Percentiles rank a stretch among this genome's conserved stretches.
Conservation (phyloP, 2,888 invertebrate species). For the Prosapia bicincta region DNA sequence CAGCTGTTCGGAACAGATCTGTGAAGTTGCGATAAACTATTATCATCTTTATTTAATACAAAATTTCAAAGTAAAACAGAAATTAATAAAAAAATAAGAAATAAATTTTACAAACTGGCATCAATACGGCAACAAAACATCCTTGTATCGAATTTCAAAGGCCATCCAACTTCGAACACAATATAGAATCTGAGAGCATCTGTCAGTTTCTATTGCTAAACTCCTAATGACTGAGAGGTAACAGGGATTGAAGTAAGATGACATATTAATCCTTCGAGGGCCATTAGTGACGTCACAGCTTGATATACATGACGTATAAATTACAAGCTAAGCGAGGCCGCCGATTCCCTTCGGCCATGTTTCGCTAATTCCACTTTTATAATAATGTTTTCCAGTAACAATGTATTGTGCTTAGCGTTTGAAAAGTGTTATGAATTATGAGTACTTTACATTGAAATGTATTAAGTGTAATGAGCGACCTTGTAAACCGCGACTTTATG, state of each 20-base stretch:
- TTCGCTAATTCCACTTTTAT: neutral
- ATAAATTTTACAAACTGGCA: no score
- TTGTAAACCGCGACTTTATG: no score
- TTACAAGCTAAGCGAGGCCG: slow-evolving; percentile 2
- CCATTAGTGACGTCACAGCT: neutral
- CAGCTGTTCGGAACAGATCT: no score
- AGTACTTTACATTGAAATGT: no score
- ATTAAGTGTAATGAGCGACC: no score
- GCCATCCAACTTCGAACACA: neutral
- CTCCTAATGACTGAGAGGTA: neutral
- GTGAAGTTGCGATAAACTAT: no score
- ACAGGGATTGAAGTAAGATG: neutral
- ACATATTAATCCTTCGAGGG: neutral
- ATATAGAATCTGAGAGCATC: neutral
- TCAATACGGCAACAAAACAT: no score
- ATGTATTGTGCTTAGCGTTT: neutral
- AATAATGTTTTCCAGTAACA: neutral
- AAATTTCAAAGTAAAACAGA: no score
- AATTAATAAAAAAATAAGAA: no score
- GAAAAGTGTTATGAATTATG: neutral
- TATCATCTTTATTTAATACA: no score
- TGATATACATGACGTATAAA: neutral
- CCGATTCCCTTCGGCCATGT: neutral
- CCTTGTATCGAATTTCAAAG: neutral
- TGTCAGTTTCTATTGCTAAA: neutral